These are phyloP conservation scores for Drosophila gaucha DNA, from an alignment of 2,888 invertebrate species.

Conservation along the genomic window DNA sequence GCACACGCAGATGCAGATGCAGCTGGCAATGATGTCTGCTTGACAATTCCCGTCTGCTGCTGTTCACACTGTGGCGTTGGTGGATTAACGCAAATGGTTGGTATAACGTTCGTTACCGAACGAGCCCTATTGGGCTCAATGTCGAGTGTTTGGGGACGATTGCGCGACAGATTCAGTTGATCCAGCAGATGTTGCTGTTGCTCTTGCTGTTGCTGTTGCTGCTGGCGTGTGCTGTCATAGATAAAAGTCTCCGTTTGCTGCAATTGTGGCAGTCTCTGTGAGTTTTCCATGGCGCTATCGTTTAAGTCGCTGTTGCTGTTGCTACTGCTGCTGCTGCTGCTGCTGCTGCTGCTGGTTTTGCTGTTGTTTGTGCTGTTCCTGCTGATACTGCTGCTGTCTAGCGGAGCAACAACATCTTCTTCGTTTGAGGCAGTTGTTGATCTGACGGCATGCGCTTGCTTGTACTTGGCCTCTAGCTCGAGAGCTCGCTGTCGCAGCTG, in stretches of 20 bases:
- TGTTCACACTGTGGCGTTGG: constrained; percentile 69
- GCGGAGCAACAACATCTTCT: not conserved
- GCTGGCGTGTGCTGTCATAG: constrained; percentile 73
- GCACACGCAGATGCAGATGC: no score
- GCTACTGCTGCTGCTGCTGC: constrained; percentile 1
- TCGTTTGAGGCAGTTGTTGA: constrained; percentile 1
- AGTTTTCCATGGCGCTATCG: constrained; percentile 22
- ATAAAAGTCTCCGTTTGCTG: constrained; percentile 81
- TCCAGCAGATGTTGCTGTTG: constrained; percentile 8
- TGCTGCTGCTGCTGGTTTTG: not conserved
- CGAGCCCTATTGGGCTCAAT: constrained; percentile 27
- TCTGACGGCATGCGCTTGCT: constrained; percentile 25
- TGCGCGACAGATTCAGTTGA: constrained; percentile 11
- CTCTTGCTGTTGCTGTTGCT: constrained; percentile 6
- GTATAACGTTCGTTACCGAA: constrained; percentile 44
- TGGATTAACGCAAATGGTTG: constrained; percentile 81
- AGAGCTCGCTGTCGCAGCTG: constrained; percentile 73
- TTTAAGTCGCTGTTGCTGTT: constrained; percentile 4
- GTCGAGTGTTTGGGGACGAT: constrained; percentile 47
- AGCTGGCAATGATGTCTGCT: no score
- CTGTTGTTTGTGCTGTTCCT: not conserved
- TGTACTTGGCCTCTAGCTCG: constrained; percentile 65
- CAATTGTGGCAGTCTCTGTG: constrained; percentile 59
- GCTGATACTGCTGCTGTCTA: constrained; percentile 4
- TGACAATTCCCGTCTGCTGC: no score